A percentile compares a stretch with the other conserved stretches of the same genome.
These are phyloP conservation scores for Achroia grisella DNA, from an alignment of 1,140 invertebrate genomes.

Conservation along the genomic window DNA sequence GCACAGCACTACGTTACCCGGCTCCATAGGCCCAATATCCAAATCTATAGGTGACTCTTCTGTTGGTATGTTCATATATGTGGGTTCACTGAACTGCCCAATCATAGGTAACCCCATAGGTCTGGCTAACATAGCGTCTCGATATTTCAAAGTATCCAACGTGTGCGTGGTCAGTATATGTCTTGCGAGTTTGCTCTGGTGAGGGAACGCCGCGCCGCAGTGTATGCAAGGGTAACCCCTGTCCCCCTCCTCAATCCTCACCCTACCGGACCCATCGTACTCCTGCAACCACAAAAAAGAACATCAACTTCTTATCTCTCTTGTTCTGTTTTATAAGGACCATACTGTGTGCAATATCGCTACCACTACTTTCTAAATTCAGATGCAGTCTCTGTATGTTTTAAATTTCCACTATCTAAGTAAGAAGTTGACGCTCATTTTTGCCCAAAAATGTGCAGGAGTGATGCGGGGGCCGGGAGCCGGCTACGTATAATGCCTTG, in stretches of 20 bases:
- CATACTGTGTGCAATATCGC: slow-evolving; percentile 64
- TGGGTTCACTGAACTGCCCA: slow-evolving; percentile 66
- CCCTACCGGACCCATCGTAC: slow-evolving; percentile 79
- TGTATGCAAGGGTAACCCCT: slow-evolving; percentile 85
- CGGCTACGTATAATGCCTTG: slow-evolving; percentile 65
- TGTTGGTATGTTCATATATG: slow-evolving; percentile 64
- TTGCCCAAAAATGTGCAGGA: slow-evolving; percentile 82
- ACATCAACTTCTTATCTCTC: slow-evolving; percentile 91
- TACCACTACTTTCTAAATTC: slow-evolving; percentile 70
- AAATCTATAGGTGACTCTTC: slow-evolving; percentile 69
- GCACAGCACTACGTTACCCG: slow-evolving; percentile 86
- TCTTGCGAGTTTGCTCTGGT: slow-evolving; percentile 90
- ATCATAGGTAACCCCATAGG: slow-evolving; percentile 71
- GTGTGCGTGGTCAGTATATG: slow-evolving; percentile 91
- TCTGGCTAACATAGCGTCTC: slow-evolving; percentile 79
- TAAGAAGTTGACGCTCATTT: slow-evolving; percentile 98
- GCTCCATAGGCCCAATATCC: slow-evolving; percentile 74
- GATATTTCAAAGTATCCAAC: slow-evolving; percentile 88
- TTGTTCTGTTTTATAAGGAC: slow-evolving; percentile 56
- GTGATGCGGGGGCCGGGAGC: slow-evolving; percentile 62
- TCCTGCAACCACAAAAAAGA: slow-evolving; percentile 94
- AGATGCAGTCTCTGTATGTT: slow-evolving; percentile 61
- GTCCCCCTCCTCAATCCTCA: slow-evolving; percentile 65
- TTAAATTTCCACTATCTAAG: slow-evolving; percentile 68
- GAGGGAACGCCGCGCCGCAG: slow-evolving; percentile 89